A percentile compares a stretch with the other conserved stretches of the same genome.
Evolutionary conservation across 2,888 invertebrate species (phyloP).

Genomic region (Vesta saturnalis): DNA sequence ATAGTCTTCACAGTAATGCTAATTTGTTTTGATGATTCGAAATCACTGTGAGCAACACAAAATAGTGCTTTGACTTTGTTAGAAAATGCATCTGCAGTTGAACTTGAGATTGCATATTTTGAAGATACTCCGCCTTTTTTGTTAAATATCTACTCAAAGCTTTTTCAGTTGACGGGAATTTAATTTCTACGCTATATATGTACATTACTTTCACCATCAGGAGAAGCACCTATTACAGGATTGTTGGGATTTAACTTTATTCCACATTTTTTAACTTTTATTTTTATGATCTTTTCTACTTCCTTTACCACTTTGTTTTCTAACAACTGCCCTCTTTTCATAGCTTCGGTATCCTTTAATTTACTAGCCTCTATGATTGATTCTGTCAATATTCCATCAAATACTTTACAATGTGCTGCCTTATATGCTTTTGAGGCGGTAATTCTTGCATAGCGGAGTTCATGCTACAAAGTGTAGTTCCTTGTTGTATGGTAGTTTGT

Average conservation of each 20-base stretch:
- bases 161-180: background rate
- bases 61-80: background rate
- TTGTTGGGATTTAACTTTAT: background rate
- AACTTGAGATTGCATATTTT: background rate
- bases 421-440: slow-evolving; percentile 42
- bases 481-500: background rate
- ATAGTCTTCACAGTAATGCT: background rate
- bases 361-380: slow-evolving; percentile 41
- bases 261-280: slow-evolving; percentile 9
- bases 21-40: background rate
- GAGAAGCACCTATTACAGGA: slow-evolving; percentile 1
- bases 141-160: background rate
- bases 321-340: slow-evolving; percentile 43
- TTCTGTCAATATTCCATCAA: slow-evolving; percentile 42
- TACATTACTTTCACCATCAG: background rate
- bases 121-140: background rate
- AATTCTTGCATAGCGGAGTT: slow-evolving; percentile 41
- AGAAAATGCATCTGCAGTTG: background rate
- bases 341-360: slow-evolving; percentile 37
- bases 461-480: slow-evolving; percentile 30
- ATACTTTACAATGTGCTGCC: slow-evolving; percentile 39
- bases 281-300: slow-evolving; percentile 36
- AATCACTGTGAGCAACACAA: slow-evolving; percentile 4
- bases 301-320: slow-evolving; percentile 40
- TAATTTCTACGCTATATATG: slow-evolving; percentile 23